These are phyloP conservation scores for Eumerus sabulonum DNA, from an alignment of 2,888 invertebrate genomes.

Conservation along the genomic window DNA sequence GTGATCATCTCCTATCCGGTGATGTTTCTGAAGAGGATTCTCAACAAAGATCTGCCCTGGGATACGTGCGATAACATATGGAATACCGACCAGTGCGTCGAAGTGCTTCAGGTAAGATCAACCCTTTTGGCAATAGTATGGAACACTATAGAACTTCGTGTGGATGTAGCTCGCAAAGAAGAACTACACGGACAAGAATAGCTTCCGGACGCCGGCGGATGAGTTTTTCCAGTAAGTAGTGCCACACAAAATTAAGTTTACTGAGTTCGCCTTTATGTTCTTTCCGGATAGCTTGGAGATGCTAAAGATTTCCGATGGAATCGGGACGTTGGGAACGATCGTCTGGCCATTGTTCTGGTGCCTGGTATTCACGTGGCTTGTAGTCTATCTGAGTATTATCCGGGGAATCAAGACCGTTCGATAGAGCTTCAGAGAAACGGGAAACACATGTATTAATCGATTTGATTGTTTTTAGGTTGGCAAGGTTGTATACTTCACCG, in stretches of 20 bases:
- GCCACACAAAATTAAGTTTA: no score
- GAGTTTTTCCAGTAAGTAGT: constrained; percentile 89
- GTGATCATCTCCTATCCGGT: constrained; percentile 92
- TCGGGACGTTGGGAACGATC: constrained; percentile 87
- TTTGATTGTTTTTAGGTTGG: constrained; percentile 73
- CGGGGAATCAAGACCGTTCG: constrained; percentile 88
- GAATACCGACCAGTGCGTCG: constrained; percentile 88
- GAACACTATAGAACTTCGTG: not conserved
- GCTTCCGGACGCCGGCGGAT: constrained; percentile 84
- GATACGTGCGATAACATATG: constrained; percentile 87
- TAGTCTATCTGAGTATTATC: constrained; percentile 91
- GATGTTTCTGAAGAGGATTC: constrained; percentile 86
- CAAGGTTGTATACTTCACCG: constrained; percentile 89
- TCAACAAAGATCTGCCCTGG: constrained; percentile 86
- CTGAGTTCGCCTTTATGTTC: not conserved
- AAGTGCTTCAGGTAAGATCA: constrained; percentile 70
- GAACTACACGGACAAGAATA: constrained; percentile 69
- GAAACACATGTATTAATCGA: not conserved
- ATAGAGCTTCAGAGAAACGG: not conserved
- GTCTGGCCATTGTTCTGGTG: constrained; percentile 90
- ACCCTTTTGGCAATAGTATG: not conserved
- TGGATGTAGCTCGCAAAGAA: constrained; percentile 62
- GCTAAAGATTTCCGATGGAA: constrained; percentile 86
- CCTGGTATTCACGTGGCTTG: constrained; percentile 87
- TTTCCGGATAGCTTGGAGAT: constrained; percentile 84